Evolutionary conservation across 2,113 vertebrate genomes (phyloP).

Genomic region (Monopterus albus): DNA sequence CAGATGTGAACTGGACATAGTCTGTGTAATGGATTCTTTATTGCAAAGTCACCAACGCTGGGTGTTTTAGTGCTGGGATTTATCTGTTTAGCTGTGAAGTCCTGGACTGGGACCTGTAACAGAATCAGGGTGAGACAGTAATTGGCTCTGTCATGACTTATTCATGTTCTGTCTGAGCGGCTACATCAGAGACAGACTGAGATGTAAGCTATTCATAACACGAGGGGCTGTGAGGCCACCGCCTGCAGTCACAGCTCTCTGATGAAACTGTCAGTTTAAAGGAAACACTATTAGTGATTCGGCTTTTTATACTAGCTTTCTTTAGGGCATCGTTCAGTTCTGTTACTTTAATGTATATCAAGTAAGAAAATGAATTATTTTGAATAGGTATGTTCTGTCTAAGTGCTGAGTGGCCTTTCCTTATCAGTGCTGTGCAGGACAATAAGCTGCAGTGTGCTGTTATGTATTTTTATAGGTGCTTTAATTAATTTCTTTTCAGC

Average conservation of each 20-base stretch:
- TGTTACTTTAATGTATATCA: neutral
- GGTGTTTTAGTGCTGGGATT: neutral
- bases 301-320: neutral
- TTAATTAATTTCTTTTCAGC: too few species aligned
- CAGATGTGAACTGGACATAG: neutral
- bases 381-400: too few species aligned
- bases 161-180: slow-evolving; percentile 16
- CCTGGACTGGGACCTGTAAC: slow-evolving; percentile 19
- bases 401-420: neutral
- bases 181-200: slow-evolving; percentile 23
- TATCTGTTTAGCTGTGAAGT: slow-evolving; percentile 13
- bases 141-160: slow-evolving; percentile 33
- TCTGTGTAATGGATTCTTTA: neutral
- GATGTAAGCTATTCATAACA: slow-evolving; percentile 2
- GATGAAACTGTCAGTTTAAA: neutral
- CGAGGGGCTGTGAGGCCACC: slow-evolving; percentile 1
- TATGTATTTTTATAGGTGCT: too few species aligned
- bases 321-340: neutral
- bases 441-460: neutral
- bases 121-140: slow-evolving; percentile 21
- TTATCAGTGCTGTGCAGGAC: neutral
- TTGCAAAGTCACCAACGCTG: neutral
- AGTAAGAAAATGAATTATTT: neutral
- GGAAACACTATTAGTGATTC: slow-evolving; percentile 1
- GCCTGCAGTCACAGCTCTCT: neutral